phyloP scores from a whole-genome alignment of 2,797 vertebrate genomes.

The Tamandua tetradactyla region DNA sequence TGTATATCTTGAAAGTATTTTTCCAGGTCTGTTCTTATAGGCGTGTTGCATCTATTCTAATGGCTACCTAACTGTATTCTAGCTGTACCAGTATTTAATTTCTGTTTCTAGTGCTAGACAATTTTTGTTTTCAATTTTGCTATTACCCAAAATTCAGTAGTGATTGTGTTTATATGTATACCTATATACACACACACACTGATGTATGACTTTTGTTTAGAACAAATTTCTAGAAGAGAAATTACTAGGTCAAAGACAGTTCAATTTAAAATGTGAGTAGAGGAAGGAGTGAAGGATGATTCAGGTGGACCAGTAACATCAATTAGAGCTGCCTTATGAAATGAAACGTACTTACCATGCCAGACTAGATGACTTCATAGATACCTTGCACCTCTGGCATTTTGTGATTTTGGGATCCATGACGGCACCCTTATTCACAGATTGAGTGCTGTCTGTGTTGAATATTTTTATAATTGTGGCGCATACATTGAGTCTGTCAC shows the following conservation, averaged over 20 bases:
- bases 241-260: not conserved
- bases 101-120: not conserved
- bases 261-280: slow-evolving; percentile 37
- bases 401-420: not conserved
- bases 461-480: not conserved
- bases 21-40: not conserved
- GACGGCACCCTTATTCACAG: slow-evolving; percentile 29
- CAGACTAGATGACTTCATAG: not conserved
- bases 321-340: not conserved
- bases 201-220: not conserved
- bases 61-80: not conserved
- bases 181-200: too few relatives aligned
- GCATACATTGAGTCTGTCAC: not conserved
- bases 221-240: too few relatives aligned
- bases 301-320: not conserved
- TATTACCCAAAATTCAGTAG: not conserved
- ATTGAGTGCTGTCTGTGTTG: not conserved
- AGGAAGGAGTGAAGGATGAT: not conserved
- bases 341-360: not conserved
- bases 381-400: not conserved
- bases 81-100: not conserved
- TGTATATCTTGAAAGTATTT: not conserved
- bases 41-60: not conserved
- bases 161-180: not conserved
- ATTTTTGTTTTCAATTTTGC: not conserved